Conservation (phyloP, 2,797 vertebrate species). For the Poecilia velifera region DNA sequence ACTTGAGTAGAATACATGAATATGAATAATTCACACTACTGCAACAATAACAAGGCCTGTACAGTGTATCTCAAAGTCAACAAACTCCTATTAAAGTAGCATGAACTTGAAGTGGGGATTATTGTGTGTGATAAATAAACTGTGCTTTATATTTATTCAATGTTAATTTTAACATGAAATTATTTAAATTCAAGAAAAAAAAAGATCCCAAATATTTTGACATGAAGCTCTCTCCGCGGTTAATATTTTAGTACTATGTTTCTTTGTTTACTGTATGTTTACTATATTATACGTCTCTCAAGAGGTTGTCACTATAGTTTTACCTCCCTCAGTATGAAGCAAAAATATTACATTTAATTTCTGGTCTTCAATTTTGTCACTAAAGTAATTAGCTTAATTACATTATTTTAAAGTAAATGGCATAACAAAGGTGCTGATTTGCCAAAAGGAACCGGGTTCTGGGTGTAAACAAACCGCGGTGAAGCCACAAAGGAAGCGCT, state of each 20-base stretch:
- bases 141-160: background rate
- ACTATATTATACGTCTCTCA: background rate
- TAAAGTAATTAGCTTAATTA: background rate
- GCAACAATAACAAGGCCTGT: background rate
- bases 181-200: background rate
- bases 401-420: background rate
- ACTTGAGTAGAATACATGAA: background rate
- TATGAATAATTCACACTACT: background rate
- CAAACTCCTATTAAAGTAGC: background rate
- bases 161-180: background rate
- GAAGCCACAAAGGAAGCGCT: slow-evolving; percentile 4
- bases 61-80: background rate
- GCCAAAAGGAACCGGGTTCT: background rate
- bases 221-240: background rate
- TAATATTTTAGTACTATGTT: background rate
- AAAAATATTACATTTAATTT: background rate
- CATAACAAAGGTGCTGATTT: background rate
- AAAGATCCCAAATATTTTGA: background rate
- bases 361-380: background rate
- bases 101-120: background rate
- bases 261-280: background rate
- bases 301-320: background rate
- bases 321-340: background rate
- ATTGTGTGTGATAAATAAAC: background rate
- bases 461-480: background rate